phyloP scores from a whole-genome alignment of 2,797 vertebrate species.

The Monodelphis domestica region DNA sequence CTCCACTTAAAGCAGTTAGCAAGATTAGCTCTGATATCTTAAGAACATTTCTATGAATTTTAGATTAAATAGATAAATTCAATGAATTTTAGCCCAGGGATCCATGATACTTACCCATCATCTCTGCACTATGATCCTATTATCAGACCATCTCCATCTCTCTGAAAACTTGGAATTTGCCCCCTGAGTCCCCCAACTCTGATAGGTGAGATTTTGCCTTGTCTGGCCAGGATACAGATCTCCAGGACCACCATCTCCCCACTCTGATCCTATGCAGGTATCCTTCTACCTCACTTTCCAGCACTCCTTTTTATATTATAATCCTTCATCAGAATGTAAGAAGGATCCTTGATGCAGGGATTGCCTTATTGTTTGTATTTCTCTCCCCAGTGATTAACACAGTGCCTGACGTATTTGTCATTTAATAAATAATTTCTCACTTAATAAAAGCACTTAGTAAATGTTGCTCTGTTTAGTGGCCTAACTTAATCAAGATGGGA shows the following conservation, averaged over 20 bases:
- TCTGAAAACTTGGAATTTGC: background rate
- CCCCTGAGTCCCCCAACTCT: background rate
- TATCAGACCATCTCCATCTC: background rate
- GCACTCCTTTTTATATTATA: no score
- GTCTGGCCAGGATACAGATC: background rate
- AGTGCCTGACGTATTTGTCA: no score
- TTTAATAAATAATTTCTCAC: no score
- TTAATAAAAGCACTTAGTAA: background rate
- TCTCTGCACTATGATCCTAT: background rate
- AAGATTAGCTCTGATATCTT: background rate
- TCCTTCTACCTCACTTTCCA: no score
- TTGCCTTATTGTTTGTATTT: background rate
- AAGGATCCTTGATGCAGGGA: no score
- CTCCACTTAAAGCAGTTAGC: background rate
- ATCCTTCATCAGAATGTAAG: no score
- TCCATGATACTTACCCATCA: no score
- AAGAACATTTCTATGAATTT: background rate
- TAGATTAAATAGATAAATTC: no score
- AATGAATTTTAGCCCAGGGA: no score
- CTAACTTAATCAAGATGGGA: background rate
- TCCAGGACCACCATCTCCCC: background rate
- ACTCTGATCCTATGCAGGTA: background rate
- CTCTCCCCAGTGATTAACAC: background rate
- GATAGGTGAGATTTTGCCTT: background rate
- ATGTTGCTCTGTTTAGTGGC: background rate